Percentiles rank a stretch among this genome's conserved stretches.
Evolutionary conservation across 2,113 vertebrate genomes (phyloP).

Genomic region (Sisor rabdophorus): DNA sequence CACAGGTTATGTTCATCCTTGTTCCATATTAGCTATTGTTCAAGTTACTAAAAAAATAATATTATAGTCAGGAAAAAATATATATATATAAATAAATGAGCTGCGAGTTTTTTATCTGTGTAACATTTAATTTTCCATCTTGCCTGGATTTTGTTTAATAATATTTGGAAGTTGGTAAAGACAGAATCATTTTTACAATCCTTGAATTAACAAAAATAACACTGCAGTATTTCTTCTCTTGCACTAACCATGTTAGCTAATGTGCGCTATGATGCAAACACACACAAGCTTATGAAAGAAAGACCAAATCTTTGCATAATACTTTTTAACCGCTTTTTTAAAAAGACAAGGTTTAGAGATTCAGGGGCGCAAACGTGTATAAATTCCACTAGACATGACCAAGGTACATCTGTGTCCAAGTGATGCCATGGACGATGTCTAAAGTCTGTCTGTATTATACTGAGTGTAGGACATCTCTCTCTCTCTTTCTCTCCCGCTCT

Average conservation of each 20-base stretch:
- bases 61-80: neutral
- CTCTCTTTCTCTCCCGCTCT: slow-evolving; percentile 7
- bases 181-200: neutral
- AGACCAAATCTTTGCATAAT: neutral
- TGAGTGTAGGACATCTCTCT: neutral
- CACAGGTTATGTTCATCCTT: too few species aligned
- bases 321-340: neutral
- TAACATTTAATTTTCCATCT: too few species aligned
- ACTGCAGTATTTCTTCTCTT: neutral
- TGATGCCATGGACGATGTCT: neutral
- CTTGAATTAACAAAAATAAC: neutral
- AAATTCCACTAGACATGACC: neutral
- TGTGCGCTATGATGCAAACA: neutral
- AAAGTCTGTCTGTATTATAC: neutral
- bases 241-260: neutral
- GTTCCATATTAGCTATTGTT: too few species aligned
- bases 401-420: neutral
- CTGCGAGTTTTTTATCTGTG: neutral
- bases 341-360: neutral
- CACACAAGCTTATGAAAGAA: neutral
- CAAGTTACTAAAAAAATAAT: too few species aligned
- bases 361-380: too few species aligned
- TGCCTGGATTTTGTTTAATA: too few species aligned
- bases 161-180: neutral
- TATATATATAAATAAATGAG: neutral